Base-by-base conservation (phyloP, 1,140 invertebrate genomes). In the Euborellia annulipes region DNA sequence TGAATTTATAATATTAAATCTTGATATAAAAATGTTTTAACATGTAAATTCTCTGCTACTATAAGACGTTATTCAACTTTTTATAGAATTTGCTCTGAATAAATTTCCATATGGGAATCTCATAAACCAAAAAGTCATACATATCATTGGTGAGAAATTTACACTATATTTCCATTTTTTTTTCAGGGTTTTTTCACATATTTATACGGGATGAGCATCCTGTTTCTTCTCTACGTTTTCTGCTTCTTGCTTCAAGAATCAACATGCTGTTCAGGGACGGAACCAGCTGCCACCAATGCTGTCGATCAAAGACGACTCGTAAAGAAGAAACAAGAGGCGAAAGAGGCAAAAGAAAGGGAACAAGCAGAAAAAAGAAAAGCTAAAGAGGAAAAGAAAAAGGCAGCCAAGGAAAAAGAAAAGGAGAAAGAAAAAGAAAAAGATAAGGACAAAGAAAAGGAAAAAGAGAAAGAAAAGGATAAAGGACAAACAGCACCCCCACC, bases 171-270 rank as follows among this genome's bases (percentile, higher is more conserved):
- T n/a, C n/a, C n/a, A 27, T 27, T 27, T 55, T 51, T 46, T 37
- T 62, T 64, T n/a, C 61, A 98, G 78, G 87, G 85, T 47, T 95
- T 96, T 71, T 97, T 95, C 71, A 89, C 93, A 37, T 98, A 94
- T 66, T 74, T 98, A 37, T 97, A 96, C 66, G 83, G 85, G 52
- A 78, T 83, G 64, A 94, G 89, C 66, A 90, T 97, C 59, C 66
- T 94, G 49, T 97, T 96, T 71, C 75, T 97, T 53, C 70, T 94
- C 52, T 97, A 96, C 67, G 88, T 95, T 38, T 95, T 95, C 72
- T 87, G 88, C 66, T 96, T 94, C 72, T 72, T 98, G 47, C 76
- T 97, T 46, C 85, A 90, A 72, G 86, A 91, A 63, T 82, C 83
- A 67, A 73, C 81, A 48, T 85, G 82, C 63, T 85, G 83, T 63